Conservation (phyloP, 2,797 vertebrate genomes). For the Sebastolobus alascanus region DNA sequence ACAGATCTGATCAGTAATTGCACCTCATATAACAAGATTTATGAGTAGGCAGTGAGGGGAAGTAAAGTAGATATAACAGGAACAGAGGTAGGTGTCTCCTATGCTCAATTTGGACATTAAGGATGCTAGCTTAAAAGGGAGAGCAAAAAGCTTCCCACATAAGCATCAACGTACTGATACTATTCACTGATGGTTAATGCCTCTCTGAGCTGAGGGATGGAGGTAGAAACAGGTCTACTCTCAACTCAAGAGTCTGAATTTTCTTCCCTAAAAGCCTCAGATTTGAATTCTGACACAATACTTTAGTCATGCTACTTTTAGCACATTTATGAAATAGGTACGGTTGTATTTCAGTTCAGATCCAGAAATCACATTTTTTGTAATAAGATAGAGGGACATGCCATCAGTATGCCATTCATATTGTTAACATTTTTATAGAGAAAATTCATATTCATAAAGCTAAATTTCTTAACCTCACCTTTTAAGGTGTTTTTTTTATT, state of each 20-base stretch:
- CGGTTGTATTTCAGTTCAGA: neutral
- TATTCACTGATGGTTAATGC: slow-evolving; percentile 42
- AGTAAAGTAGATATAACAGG: neutral
- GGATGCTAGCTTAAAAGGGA: slow-evolving; percentile 5
- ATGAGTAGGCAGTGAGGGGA: slow-evolving; percentile 1
- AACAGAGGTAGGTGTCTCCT: slow-evolving; percentile 4
- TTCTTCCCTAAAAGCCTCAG: neutral
- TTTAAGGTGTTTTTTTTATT: neutral
- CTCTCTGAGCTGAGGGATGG: slow-evolving; percentile 4
- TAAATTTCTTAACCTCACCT: neutral
- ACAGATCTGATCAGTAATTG: neutral
- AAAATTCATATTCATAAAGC: neutral
- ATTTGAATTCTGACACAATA: neutral
- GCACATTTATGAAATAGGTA: neutral
- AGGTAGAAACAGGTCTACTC: slow-evolving; percentile 4
- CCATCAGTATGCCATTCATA: neutral
- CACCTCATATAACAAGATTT: neutral
- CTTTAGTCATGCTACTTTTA: neutral
- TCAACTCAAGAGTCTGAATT: neutral
- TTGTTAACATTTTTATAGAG: neutral
- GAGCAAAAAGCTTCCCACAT: slow-evolving; percentile 32
- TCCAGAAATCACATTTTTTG: neutral
- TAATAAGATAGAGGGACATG: neutral
- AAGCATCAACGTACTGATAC: slow-evolving; percentile 55
- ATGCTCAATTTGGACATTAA: neutral